A percentile compares a stretch with the other conserved stretches of the same genome.
Evolutionary conservation across 2,797 vertebrate species (phyloP).

Genomic region (Mastacembelus armatus): DNA sequence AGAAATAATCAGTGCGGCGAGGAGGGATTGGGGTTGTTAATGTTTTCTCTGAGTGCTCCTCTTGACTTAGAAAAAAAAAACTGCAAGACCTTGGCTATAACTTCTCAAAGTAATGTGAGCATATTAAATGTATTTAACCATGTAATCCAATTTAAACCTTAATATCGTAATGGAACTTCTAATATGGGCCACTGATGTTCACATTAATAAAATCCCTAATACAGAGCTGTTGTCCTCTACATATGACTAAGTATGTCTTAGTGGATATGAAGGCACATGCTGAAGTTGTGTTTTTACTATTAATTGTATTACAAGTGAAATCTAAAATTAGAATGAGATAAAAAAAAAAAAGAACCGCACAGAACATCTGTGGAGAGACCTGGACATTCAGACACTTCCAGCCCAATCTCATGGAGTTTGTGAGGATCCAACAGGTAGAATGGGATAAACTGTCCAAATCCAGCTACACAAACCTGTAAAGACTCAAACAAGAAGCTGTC

Average conservation of each 20-base stretch:
- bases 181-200: neutral
- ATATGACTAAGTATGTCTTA: neutral
- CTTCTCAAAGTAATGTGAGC: constrained; percentile 1
- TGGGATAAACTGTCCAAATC: neutral
- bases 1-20: neutral
- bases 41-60: neutral
- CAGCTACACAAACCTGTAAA: neutral
- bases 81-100: neutral
- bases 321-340: neutral
- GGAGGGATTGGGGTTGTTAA: neutral
- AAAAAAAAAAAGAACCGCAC: neutral
- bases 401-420: neutral
- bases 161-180: constrained; percentile 9
- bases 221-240: neutral
- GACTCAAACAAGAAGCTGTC: too few relatives aligned
- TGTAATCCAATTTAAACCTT: neutral
- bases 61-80: neutral
- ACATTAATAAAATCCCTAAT: neutral
- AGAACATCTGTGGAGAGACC: neutral
- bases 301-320: neutral
- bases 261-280: neutral
- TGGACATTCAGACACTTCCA: neutral
- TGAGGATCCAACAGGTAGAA: neutral
- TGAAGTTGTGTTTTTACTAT: neutral
- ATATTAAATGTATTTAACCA: constrained; percentile 1